Percentiles rank a stretch among this genome's conserved stretches.
Conservation (phyloP, 2,113 vertebrate species). For the Micromys minutus region DNA sequence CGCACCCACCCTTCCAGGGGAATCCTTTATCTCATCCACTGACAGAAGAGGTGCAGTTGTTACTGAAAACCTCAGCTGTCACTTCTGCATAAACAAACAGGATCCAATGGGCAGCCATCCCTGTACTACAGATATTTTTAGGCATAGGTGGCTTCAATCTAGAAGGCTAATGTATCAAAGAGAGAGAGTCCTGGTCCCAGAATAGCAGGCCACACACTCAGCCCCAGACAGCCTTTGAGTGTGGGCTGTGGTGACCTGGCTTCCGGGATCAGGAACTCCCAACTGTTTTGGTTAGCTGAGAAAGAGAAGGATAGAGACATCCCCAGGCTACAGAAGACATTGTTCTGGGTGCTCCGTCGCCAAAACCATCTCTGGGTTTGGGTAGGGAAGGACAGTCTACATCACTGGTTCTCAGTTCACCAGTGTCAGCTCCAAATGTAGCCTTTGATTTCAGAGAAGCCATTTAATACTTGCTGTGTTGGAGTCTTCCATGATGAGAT, state of each 20-base stretch:
- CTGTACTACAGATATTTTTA: conserved; percentile 48
- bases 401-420: fast-evolving
- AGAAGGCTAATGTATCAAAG: not conserved
- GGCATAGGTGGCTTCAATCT: not conserved
- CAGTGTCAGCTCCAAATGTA: fast-evolving
- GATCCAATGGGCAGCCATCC: not conserved
- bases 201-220: not conserved
- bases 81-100: conserved; percentile 43
- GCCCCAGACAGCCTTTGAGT: fast-evolving
- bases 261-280: not conserved
- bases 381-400: not conserved
- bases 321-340: not conserved
- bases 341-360: not conserved
- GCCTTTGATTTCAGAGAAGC: not conserved
- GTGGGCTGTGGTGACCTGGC: fast-evolving
- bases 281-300: not conserved
- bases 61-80: conserved; percentile 48
- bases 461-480: fast-evolving
- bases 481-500: fast-evolving
- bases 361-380: fast-evolving
- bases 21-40: not conserved
- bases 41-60: not conserved
- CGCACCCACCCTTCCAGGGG: not conserved
- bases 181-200: not conserved
- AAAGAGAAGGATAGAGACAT: too few species aligned